These are phyloP conservation scores for Sarcophaga variegata DNA, from an alignment of 2,888 invertebrate genomes.

Conservation along the genomic window DNA sequence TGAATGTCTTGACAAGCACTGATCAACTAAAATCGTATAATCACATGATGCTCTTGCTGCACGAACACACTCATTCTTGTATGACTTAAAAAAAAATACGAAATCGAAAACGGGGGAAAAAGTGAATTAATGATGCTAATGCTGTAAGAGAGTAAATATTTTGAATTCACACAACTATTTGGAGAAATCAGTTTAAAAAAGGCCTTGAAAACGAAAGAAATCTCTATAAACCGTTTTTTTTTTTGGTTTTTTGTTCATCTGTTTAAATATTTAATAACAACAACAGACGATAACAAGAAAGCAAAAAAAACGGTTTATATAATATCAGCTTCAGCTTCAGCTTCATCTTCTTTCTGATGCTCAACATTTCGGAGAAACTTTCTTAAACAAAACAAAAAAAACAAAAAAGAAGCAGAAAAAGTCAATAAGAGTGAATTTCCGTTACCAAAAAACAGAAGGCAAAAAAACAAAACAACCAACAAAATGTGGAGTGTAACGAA, in stretches of 20 bases:
- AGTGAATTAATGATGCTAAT: conserved; percentile 29
- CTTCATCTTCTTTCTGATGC: conserved; percentile 35
- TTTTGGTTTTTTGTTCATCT: not conserved
- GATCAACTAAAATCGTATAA: conserved; percentile 17
- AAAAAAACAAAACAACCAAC: conserved; percentile 38
- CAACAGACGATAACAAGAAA: not conserved
- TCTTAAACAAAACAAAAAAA: conserved; percentile 48
- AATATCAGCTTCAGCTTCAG: conserved; percentile 24
- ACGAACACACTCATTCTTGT: conserved; percentile 14
- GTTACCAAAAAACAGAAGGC: conserved; percentile 46
- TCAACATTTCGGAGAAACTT: conserved; percentile 65
- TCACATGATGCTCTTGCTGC: conserved; percentile 51
- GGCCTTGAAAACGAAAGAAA: conserved; percentile 62
- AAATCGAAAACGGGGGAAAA: not conserved
- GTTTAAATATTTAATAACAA: conserved; percentile 53
- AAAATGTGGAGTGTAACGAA: conserved; percentile 32
- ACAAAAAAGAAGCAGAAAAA: conserved; percentile 40
- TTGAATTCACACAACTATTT: conserved; percentile 53
- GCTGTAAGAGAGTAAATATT: conserved; percentile 59
- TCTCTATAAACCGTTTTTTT: conserved; percentile 2
- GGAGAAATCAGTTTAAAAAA: conserved; percentile 66
- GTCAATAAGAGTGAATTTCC: conserved; percentile 67
- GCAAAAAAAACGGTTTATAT: conserved; percentile 41
- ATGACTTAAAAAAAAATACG: not conserved
- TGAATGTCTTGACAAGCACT: conserved; percentile 38